Evolutionary conservation across 2,888 invertebrate genomes (phyloP), one percentile per base, ranked within the genome.

Genomic region (Drosophila birchii): DNA sequence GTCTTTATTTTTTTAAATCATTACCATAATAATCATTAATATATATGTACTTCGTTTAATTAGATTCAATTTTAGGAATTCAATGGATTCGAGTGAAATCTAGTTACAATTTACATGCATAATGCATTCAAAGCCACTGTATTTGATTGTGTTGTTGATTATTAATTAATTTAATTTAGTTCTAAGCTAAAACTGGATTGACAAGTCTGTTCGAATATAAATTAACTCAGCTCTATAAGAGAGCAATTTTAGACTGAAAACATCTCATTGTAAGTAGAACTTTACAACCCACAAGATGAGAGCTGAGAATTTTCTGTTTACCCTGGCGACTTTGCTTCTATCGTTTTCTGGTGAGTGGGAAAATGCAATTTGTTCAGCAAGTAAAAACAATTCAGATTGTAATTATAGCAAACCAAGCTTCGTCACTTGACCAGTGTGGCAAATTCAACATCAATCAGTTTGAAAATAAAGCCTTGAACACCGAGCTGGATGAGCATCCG

Each of bases 401-500:
- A 44, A 8, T 8, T 23, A 23, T 14, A 16, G 14, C 12, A 43
- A 20, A 14, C 20, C 18, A 41, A 7, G 18, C 18, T 9, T 18
- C 20, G 12, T 20, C 20, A 20, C 6, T 20, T 12, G 20, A 6
- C 20, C 20, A 43, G 11, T 43, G 18, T 6, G 12, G 23, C 23
- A 23, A 16, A 14, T 14, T 12, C 12, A 43, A 43, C 6, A 3
- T 7, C 20, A 43, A 5, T 20, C 3, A 20, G 2, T 12, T 43
- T 43, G 6, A 43, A 12, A 43, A 11, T 3, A 12, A 16, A 8
- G 16, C 7, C 7, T 16, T 3, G 5, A n/a, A 49, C 11, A 23
- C 67, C 3, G 34, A 66, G 3, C 8, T 18, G 3, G 18, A 55
- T 9, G 55, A 68, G 14, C 67, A 49, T 23, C 55, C 67, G 0